Conservation (phyloP, 2,888 invertebrate genomes). For the Griposia aprilina region DNA sequence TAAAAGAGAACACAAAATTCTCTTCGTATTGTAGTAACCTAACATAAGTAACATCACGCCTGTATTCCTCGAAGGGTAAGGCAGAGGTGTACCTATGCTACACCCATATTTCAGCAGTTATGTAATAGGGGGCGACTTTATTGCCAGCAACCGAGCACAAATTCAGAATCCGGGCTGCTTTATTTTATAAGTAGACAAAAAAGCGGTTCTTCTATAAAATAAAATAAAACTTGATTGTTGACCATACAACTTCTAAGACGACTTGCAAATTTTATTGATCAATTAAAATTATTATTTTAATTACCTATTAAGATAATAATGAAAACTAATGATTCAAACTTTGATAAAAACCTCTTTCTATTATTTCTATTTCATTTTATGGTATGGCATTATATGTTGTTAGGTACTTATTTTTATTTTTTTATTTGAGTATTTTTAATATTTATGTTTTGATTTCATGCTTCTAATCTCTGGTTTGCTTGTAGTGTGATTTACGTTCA, state of each 20-base stretch:
- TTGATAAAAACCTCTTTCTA: constrained; percentile 37
- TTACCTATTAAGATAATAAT: constrained; percentile 15
- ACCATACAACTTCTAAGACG: not conserved
- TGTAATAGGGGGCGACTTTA: not conserved
- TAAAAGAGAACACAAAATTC: not conserved
- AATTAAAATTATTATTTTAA: constrained; percentile 44
- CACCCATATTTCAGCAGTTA: not conserved
- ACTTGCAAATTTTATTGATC: constrained; percentile 35
- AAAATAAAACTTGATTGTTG: constrained; percentile 16
- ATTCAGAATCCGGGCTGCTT: too few species aligned
- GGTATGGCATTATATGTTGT: constrained; percentile 19
- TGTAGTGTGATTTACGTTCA: constrained; percentile 1
- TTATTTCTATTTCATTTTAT: constrained; percentile 28
- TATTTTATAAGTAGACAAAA: not conserved
- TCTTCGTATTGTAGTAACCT: too few species aligned
- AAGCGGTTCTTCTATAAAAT: constrained; percentile 2
- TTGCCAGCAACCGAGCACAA: too few species aligned
- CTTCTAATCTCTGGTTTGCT: not conserved
- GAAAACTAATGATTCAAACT: constrained; percentile 24
- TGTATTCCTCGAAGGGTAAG: not conserved
- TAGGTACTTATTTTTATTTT: constrained; percentile 17
- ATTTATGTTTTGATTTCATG: constrained; percentile 27
- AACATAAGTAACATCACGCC: not conserved
- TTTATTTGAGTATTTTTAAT: constrained; percentile 1
- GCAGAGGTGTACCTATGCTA: too few species aligned